A percentile compares a stretch with the other conserved stretches of the same genome.
Evolutionary conservation across 2,888 invertebrate genomes (phyloP).

Genomic region (Thymelicus sylvestris): DNA sequence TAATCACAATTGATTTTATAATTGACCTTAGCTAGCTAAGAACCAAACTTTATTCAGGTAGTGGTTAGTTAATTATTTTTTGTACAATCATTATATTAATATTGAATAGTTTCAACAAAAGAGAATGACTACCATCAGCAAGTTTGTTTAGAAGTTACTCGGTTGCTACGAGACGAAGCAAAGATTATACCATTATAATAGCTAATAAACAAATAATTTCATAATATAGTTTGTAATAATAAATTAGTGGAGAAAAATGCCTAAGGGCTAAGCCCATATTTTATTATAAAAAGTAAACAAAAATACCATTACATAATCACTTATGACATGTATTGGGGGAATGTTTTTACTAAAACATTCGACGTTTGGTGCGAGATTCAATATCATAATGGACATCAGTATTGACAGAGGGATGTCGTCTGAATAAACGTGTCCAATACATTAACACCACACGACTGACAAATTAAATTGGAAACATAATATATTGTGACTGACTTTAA

Average conservation of each 20-base stretch:
- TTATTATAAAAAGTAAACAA: background rate
- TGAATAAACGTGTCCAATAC: conserved; percentile 43
- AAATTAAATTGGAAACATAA: conserved; percentile 22
- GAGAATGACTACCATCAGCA: no score
- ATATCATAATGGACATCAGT: conserved; percentile 53
- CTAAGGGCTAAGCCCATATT: background rate
- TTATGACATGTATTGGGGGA: conserved; percentile 26
- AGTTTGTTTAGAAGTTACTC: no score
- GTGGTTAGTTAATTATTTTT: no score
- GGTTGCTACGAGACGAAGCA: no score
- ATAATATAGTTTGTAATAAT: no score
- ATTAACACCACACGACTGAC: conserved; percentile 38
- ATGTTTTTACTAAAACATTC: conserved; percentile 57
- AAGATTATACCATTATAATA: no score
- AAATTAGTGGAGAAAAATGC: no score
- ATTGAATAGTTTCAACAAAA: no score
- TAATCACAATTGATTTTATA: background rate
- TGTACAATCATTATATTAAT: no score
- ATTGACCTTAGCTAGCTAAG: no score
- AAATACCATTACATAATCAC: conserved; percentile 4
- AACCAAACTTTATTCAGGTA: no score
- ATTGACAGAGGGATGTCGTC: conserved; percentile 47
- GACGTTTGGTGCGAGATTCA: conserved; percentile 50
- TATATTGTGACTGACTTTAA: conserved; percentile 7
- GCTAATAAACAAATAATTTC: no score